These are phyloP conservation scores for Hemicentrotus pulcherrimus DNA, from an alignment of 35 echinoderm and acorn worm species.

Conservation along the genomic window DNA sequence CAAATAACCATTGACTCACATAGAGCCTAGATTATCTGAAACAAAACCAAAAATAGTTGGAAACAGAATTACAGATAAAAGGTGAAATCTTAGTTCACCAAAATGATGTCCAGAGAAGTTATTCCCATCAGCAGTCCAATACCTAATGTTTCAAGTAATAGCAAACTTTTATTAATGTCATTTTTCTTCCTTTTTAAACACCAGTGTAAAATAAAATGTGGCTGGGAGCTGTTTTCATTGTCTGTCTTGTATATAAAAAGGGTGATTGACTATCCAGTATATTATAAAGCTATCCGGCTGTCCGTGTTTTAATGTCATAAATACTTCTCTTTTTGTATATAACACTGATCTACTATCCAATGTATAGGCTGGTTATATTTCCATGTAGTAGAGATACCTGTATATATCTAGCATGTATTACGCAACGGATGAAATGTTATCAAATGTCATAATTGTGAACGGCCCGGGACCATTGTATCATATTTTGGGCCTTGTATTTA, in stretches of 20 bases:
- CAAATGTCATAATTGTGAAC: slow-evolving; percentile 23
- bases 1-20: no score
- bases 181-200: neutral
- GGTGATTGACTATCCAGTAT: neutral
- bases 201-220: neutral
- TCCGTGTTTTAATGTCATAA: neutral
- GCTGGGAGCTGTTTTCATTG: neutral
- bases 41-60: neutral
- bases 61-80: neutral
- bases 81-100: neutral
- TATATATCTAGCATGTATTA: slow-evolving; percentile 44
- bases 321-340: neutral
- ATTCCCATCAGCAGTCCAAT: neutral
- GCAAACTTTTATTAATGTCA: neutral
- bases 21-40: no score
- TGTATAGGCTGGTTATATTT: slow-evolving; percentile 12
- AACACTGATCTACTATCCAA: slow-evolving; percentile 1
- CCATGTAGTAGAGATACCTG: neutral
- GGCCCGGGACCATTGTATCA: slow-evolving; percentile 22
- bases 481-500: slow-evolving; percentile 46
- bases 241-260: neutral
- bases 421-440: slow-evolving; percentile 22
- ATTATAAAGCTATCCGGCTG: neutral
- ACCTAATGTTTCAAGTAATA: neutral
- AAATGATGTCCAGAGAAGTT: neutral